Evolutionary conservation across 2,797 vertebrate species (phyloP).

Genomic region (Caiman crocodilus): DNA sequence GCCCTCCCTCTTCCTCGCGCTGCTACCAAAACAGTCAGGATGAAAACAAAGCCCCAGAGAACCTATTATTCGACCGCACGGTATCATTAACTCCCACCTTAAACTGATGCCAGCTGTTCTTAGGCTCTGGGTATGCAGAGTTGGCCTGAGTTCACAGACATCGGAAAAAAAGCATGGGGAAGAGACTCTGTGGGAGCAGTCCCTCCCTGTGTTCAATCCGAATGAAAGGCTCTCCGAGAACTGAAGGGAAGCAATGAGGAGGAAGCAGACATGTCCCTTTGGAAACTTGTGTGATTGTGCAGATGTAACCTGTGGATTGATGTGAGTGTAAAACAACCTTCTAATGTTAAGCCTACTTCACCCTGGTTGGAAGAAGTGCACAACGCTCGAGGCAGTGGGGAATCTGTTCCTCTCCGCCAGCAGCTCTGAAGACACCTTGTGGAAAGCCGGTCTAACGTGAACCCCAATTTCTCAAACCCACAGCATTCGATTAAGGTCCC

Average conservation of each 20-base stretch:
- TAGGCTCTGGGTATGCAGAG: background rate
- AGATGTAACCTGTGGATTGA: background rate
- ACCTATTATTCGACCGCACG: background rate
- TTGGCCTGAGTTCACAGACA: rapidly evolving
- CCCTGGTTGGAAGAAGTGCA: background rate
- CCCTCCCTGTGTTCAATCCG: background rate
- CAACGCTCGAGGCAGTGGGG: background rate
- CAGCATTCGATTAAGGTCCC: background rate
- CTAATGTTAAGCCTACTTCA: background rate
- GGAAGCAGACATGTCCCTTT: background rate
- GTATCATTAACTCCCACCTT: background rate
- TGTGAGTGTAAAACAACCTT: background rate
- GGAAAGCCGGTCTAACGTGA: background rate
- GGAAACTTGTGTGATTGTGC: background rate
- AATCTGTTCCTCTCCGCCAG: background rate
- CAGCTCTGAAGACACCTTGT: background rate
- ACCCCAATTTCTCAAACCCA: background rate
- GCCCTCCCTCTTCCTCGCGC: background rate
- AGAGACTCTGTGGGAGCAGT: background rate
- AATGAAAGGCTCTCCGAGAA: background rate
- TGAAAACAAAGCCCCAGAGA: background rate
- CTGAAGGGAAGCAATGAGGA: background rate
- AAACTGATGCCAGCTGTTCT: background rate
- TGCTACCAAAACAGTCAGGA: background rate
- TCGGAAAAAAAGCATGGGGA: background rate